Conservation (phyloP, 2,888 invertebrate genomes). For the Euclidia mi region DNA sequence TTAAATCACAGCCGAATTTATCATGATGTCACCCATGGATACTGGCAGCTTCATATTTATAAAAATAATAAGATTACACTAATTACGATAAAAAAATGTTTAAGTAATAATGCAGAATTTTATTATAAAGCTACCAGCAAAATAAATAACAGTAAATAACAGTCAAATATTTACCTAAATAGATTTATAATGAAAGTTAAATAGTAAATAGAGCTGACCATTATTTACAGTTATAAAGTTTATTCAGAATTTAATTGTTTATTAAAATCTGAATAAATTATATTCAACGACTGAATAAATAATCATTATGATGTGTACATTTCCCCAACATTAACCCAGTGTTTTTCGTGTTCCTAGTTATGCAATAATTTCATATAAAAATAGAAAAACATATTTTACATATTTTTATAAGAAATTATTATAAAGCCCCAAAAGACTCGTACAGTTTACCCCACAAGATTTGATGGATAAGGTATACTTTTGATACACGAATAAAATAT, state of each 20-base stretch:
- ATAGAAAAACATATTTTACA: constrained; percentile 4
- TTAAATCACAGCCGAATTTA: constrained; percentile 51
- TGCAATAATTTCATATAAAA: constrained; percentile 45
- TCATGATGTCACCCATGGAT: constrained; percentile 64
- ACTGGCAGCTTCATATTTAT: constrained; percentile 38
- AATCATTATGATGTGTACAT: constrained; percentile 28
- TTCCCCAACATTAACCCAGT: constrained; percentile 49
- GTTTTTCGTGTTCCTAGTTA: constrained; percentile 23
- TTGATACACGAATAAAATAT: background rate
- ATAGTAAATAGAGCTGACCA: constrained; percentile 22
- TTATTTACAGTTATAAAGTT: constrained; percentile 48
- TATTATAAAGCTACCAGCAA: constrained; percentile 41
- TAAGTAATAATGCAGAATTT: constrained; percentile 3
- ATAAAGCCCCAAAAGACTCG: constrained; percentile 23
- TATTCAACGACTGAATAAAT: constrained; percentile 23
- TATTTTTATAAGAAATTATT: constrained; percentile 40
- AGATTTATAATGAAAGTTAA: background rate
- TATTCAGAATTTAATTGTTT: constrained; percentile 30
- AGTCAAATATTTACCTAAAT: constrained; percentile 11
- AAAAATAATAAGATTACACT: background rate
- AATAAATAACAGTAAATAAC: constrained; percentile 46
- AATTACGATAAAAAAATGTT: too few relatives aligned
- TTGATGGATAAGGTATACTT: constrained; percentile 44
- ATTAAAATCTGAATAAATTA: constrained; percentile 49
- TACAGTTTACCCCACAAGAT: constrained; percentile 26